phyloP scores from a whole-genome alignment of 1,140 invertebrate genomes.

The Drosophila bipectinata region DNA sequence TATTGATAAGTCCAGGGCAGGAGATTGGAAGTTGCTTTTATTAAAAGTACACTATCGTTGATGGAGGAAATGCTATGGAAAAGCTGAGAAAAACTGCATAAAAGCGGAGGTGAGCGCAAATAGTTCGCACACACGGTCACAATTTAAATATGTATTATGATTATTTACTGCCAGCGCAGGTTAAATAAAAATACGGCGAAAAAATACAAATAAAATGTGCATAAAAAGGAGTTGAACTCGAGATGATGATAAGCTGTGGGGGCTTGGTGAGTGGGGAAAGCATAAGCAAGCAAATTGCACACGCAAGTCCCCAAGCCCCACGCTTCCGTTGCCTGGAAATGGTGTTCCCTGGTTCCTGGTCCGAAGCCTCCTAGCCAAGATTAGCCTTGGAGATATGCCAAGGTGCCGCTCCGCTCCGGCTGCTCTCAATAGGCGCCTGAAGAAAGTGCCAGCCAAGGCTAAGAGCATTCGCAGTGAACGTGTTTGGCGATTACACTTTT shows the following conservation, averaged over 20 bases:
- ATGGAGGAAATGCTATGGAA: constrained; percentile 24
- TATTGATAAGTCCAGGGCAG: constrained; percentile 36
- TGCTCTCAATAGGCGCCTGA: constrained; percentile 47
- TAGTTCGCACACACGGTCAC: constrained; percentile 31
- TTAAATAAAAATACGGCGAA: constrained; percentile 35
- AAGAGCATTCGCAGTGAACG: constrained; percentile 54
- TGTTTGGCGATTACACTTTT: constrained; percentile 48
- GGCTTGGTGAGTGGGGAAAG: constrained; percentile 11
- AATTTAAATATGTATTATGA: constrained; percentile 81
- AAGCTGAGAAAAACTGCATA: constrained; percentile 6
- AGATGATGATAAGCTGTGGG: constrained; percentile 28
- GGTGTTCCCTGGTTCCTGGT: constrained; percentile 4
- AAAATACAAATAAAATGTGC: constrained; percentile 41
- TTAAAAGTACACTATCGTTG: constrained; percentile 71
- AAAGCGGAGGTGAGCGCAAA: constrained; percentile 23
- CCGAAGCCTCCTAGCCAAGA: constrained; percentile 43
- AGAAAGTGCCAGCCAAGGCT: constrained; percentile 55
- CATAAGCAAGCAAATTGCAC: constrained; percentile 34
- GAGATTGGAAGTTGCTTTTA: constrained; percentile 32
- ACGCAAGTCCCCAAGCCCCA: background rate
- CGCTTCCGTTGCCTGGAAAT: background rate
- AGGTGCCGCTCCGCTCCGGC: constrained; percentile 60
- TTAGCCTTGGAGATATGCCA: constrained; percentile 68
- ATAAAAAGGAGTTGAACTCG: constrained; percentile 23
- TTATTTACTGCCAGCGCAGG: constrained; percentile 63